These are phyloP conservation scores for Sebastes alutus DNA, from an alignment of 2,797 vertebrate species.

Conservation along the genomic window DNA sequence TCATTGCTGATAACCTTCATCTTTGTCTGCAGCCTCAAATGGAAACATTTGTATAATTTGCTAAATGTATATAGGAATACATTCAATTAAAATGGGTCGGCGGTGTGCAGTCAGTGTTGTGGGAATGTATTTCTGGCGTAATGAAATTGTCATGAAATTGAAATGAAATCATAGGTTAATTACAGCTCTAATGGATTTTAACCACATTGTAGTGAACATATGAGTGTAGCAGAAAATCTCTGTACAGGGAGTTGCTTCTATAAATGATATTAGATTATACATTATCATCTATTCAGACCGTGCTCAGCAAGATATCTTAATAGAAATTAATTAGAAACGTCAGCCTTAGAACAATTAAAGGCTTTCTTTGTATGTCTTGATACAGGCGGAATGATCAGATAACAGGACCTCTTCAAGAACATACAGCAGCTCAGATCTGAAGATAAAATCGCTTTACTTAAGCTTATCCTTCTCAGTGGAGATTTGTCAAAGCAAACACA, in stretches of 20 bases:
- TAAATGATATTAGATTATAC: constrained; percentile 16
- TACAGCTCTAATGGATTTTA: constrained; percentile 36
- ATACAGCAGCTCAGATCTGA: background rate
- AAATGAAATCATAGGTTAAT: constrained; percentile 49
- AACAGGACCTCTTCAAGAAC: background rate
- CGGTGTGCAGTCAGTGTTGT: constrained; percentile 13
- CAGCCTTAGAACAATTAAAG: background rate
- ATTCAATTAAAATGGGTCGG: constrained; percentile 24
- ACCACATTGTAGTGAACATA: constrained; percentile 16
- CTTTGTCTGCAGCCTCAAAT: constrained; percentile 6
- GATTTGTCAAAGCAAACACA: constrained; percentile 7
- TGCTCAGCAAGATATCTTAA: background rate
- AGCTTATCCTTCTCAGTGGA: background rate
- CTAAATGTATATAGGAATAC: constrained; percentile 12
- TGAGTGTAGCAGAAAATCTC: constrained; percentile 9
- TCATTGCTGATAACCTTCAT: background rate
- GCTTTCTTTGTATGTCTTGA: background rate
- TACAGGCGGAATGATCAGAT: background rate
- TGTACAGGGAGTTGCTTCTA: constrained; percentile 10
- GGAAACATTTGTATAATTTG: constrained; percentile 9
- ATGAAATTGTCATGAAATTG: constrained; percentile 39
- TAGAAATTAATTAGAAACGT: background rate
- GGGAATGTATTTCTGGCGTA: constrained; percentile 10
- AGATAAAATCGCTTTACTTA: background rate
- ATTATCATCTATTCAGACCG: background rate